Base-by-base conservation (phyloP, 2,888 invertebrate genomes). In the Tenthredo notha region DNA sequence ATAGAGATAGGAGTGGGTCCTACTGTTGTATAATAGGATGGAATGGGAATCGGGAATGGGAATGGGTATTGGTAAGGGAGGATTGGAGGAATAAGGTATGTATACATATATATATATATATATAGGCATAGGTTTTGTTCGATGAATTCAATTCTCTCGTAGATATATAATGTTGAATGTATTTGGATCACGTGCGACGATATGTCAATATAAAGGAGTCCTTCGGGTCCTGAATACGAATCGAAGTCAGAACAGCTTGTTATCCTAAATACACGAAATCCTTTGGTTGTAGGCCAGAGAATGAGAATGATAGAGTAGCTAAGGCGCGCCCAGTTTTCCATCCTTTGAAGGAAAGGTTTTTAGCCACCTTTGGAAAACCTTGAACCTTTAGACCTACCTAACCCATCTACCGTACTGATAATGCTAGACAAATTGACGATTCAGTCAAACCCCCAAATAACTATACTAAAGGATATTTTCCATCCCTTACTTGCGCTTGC, bases 201-300 rank as follows among this genome's bases (percentile, higher is more conserved):
- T 93, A 93, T 92, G 93, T 93, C 93, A 93, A 93, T 93, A 93
- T 92, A 93, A 92, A 93, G 92, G 93, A 92, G 92, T 91, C 88
- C 89, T 88, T 87, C 88, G 87, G 90, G 90, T 91, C 91, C 92
- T 93, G 92, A 92, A 93, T 93, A 91, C 92, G 91, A 93, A 93
- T 93, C 90, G 87, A 87, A 88, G 91, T 91, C 90, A 90, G 90
- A 90, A 89, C 89, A 89, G 93, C 93, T 93, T 93, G 93, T 93
- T 93, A 93, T 93, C 93, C 93, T 93, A 93, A 93, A 93, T 93
- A 93, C 92, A 93, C 93, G 91, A 93, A 93, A 93, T 92, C 93
- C 93, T 92, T 92, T 90, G 91, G 92, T 67, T 47, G 67, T 43
- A 43, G 83, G 37, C 83, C 67, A 47, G 67, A 70, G 65, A 83